Percentiles rank a stretch among this genome's conserved stretches.
Evolutionary conservation across 2,888 invertebrate genomes (phyloP).

Genomic region (Ariolimax columbianus): DNA sequence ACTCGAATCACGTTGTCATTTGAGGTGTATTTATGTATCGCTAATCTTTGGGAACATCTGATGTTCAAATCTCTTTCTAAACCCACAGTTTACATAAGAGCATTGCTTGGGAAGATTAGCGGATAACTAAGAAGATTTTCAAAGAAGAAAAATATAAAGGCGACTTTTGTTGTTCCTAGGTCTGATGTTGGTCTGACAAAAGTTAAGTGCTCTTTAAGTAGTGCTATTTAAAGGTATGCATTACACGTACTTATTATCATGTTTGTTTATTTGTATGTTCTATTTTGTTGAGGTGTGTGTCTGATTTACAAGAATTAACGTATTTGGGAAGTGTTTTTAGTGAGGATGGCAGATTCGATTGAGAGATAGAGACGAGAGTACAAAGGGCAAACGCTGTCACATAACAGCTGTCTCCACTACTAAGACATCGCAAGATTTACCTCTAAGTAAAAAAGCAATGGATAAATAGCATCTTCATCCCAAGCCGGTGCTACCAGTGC

Average conservation of each 20-base stretch:
- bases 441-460: no score
- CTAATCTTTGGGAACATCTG: not conserved
- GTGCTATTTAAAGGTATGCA: not conserved
- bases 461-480: no score
- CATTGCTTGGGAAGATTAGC: not conserved
- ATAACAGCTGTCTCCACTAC: no score
- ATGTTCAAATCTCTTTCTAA: not conserved
- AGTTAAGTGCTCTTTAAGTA: not conserved
- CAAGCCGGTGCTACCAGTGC: no score
- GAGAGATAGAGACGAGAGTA: no score
- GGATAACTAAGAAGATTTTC: not conserved
- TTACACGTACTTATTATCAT: not conserved
- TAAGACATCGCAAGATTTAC: no score
- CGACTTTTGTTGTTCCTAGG: not conserved
- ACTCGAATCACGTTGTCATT: not conserved
- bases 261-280: no score
- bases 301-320: no score
- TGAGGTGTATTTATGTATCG: not conserved
- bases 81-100: not conserved
- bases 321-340: no score
- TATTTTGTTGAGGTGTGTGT: no score
- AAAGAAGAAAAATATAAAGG: not conserved
- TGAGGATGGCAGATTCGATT: no score
- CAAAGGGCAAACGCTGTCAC: no score
- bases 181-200: not conserved